These are phyloP conservation scores for Drosophila kanapiae DNA, from an alignment of 1,140 invertebrate genomes.

Conservation along the genomic window DNA sequence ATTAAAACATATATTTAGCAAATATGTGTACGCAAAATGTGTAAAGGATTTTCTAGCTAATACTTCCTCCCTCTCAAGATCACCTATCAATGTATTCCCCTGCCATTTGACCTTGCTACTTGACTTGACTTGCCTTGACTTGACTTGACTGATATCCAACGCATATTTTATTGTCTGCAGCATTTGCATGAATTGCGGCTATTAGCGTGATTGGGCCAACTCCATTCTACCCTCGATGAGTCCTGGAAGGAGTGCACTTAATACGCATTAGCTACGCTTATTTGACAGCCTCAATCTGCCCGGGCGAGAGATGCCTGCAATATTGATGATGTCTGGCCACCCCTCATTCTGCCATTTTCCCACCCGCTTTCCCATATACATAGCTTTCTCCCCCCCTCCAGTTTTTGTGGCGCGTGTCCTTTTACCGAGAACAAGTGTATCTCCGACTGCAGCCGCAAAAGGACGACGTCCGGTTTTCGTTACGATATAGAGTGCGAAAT, in stretches of 20 bases:
- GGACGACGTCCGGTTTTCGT: conserved; percentile 63
- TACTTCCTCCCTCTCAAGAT: background rate
- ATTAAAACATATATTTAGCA: too few relatives aligned
- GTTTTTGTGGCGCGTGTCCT: conserved; percentile 63
- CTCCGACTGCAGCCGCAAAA: conserved; percentile 45
- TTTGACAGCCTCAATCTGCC: conserved; percentile 69
- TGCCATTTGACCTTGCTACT: conserved; percentile 58
- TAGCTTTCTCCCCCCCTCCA: conserved; percentile 3
- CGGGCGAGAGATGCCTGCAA: conserved; percentile 47
- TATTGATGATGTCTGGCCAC: conserved; percentile 73
- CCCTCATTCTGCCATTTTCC: conserved; percentile 8
- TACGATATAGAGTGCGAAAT: conserved; percentile 71
- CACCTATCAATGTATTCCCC: conserved; percentile 21
- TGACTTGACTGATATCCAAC: conserved; percentile 60
- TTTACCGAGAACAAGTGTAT: conserved; percentile 71
- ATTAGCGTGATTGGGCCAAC: conserved; percentile 64
- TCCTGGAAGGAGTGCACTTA: conserved; percentile 67
- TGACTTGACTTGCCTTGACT: conserved; percentile 45
- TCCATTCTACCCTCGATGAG: conserved; percentile 25
- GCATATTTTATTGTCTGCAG: conserved; percentile 64
- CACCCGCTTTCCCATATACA: conserved; percentile 1
- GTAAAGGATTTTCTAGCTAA: background rate
- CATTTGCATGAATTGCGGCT: conserved; percentile 73
- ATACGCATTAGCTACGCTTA: conserved; percentile 81
- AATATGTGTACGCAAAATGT: too few relatives aligned